Evolutionary conservation across 2,113 vertebrate genomes (phyloP), one percentile per base, ranked within the genome.

Genomic region (Bos indicus): DNA sequence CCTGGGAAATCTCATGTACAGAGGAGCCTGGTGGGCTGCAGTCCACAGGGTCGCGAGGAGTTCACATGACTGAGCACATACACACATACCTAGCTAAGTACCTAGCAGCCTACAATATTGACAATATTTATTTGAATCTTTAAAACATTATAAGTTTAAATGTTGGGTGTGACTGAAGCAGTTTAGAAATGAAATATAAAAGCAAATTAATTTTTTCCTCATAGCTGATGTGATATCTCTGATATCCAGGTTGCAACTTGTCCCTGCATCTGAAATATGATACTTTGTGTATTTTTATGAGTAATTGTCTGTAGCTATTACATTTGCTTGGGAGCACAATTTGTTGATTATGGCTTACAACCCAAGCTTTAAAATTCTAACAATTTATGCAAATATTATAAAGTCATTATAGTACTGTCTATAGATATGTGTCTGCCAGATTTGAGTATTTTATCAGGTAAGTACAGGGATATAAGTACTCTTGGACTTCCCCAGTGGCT

Each of bases 121-220:
- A 87, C 19, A 48, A 25, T 67, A 87, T 43, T 19, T 94, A 16
- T 71, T 80, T 77, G 62, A 23, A 43, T 89, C 33, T 94, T 82
- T 46, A 93, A 93, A 67, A 51, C 5, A 82, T 91, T 21, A 80
- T 5, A 94, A 48, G 28, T 95, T 89, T 95, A 12, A 74, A 90
- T 95, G 33, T 36, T 60, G 14, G 17, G 17, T 78, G 90, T 52
- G 33, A 92, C 90, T 60, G 93, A 88, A 93, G n/a, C 40, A 94
- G 19, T 96, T 95, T 94, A 82, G 36, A 97, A 96, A 95, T 91
- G 40, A 80, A 19, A 52, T 74, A 92, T 64, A 85, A 89, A 46
- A 43, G 36, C 74, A 93, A 36, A 62, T 56, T 54, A 59, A 59
- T 33, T 46, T 85, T 94, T 77, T 77, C 43, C 59, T 88, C 17